Evolutionary conservation across 2,888 invertebrate genomes (phyloP).

Genomic region (Dolichomitus sp.): DNA sequence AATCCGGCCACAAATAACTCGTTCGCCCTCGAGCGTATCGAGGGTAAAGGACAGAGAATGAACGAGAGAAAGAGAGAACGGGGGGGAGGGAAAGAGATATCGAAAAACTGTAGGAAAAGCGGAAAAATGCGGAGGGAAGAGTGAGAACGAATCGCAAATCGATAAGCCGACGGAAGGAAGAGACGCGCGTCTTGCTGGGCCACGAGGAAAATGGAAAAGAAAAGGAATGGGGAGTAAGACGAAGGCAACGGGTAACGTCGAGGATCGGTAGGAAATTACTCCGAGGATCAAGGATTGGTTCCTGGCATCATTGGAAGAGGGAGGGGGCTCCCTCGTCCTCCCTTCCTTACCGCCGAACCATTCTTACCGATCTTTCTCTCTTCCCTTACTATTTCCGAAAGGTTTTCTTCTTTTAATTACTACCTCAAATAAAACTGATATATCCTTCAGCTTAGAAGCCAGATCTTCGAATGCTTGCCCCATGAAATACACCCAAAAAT

Average conservation of each 20-base stretch:
- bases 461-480: too few relatives aligned
- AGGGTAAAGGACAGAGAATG: conserved; percentile 47
- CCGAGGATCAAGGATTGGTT: conserved; percentile 68
- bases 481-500: too few relatives aligned
- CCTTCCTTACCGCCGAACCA: neutral
- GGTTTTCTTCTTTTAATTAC: conserved; percentile 56
- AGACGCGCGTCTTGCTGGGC: conserved; percentile 53
- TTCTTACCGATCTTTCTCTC: conserved; percentile 12
- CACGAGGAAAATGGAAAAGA: conserved; percentile 39
- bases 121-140: conserved; percentile 40
- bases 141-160: conserved; percentile 62
- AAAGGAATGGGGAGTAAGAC: conserved; percentile 43
- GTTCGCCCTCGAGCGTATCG: conserved; percentile 59
- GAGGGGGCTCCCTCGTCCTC: too few relatives aligned
- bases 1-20: conserved; percentile 69
- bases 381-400: conserved; percentile 25
- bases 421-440: conserved; percentile 43
- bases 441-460: neutral
- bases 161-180: conserved; percentile 72
- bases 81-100: conserved; percentile 18
- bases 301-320: conserved; percentile 34
- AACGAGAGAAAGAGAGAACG: conserved; percentile 11
- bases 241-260: conserved; percentile 50
- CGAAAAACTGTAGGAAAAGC: conserved; percentile 33
- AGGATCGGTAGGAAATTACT: conserved; percentile 67